Base-by-base conservation (phyloP, 1,140 invertebrate species). In the Drosophila repletoides region DNA sequence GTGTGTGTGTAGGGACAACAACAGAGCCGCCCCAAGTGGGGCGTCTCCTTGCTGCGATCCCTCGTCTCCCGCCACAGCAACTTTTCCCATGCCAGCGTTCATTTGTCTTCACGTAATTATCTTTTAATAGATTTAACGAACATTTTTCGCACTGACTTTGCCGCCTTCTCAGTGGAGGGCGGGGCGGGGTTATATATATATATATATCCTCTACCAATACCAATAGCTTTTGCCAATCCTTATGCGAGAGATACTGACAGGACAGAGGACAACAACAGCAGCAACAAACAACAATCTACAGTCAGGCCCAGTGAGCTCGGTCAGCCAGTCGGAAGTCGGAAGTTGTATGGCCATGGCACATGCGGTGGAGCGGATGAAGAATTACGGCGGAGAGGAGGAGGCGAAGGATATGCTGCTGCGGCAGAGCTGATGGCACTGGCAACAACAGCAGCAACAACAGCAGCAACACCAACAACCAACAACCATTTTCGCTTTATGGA, bases 71-170 rank as follows among this genome's bases (percentile, higher is more conserved):
- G 17, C n/a, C 28, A 9, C 10, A n/a, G n/a, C n/a, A n/a, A n/a
- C 7, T 33, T 7, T 24, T 14, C 29, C 26, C 10, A 33, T 43
- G 38, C 51, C 52, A 34, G 51, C 49, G 59, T 79, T 68, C 80
- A 86, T 86, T 86, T 86, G 80, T 86, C 80, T 86, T 86, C 80
- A 86, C 80, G 75, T 86, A 86, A 86, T 86, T 86, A 86, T 87
- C 80, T 86, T 86, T 86, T 86, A 86, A 86, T 86, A 86, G 80
- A 86, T 86, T 86, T 86, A 86, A 86, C 80, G 80, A 76, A 86
- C 81, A 80, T 69, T 86, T 84, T 86, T 86, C 81, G 72, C 80
- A 76, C 75, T 72, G 81, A 76, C 68, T 79, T 75, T 55, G 71
- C 63, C 63, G 59, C 61, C 40, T 38, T 45, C 5, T 12, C 3